Base-by-base conservation (phyloP, 1,140 invertebrate species). In the Mamestra configurata region DNA sequence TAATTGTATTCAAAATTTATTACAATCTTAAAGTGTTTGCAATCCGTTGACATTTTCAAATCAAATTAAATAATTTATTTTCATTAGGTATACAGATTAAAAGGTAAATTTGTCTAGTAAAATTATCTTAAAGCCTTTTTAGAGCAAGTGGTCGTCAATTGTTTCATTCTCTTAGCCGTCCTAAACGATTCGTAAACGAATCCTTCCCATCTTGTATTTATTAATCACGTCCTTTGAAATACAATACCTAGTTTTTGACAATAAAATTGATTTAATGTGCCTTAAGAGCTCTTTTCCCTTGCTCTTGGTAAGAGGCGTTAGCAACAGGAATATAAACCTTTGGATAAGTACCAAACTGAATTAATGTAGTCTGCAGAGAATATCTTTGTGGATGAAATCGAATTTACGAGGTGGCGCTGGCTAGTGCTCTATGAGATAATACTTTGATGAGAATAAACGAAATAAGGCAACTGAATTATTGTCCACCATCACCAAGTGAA, bases 191-290 rank as follows among this genome's bases (percentile, higher is more conserved):
- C 1, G 22, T 55, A 7, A 22, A 22, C 2, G 18, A 51, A 4
- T n/a, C 4, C 5, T n/a, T n/a, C 51, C 22, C 20, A 10, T 24
- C 18, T 51, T 18, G 15, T 4, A 51, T 51, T 18, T 22, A 55
- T 55, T 22, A 3, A 27, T 27, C 27, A 22, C 24, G 13, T 15
- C 24, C 27, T 31, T 22, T 11, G 13, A 59, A 59, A 31, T 35
- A 31, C 4, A 27, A 59, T 31, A n/a, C 24, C 27, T 31, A 59
- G 27, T 55, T 8, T 22, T 55, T 59, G 24, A 31, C 24, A 59
- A 59, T 59, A 27, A 59, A 59, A 11, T 61, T 61, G 59, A 61
- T 61, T 61, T 37, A 61, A 59, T 24, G 27, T 6, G 59, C 59
- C 15, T 61, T 61, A 59, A 35, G 27, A 37, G 27, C 27, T 37